Base-by-base conservation (phyloP, 1,140 invertebrate species). In the Aplysia californica region DNA sequence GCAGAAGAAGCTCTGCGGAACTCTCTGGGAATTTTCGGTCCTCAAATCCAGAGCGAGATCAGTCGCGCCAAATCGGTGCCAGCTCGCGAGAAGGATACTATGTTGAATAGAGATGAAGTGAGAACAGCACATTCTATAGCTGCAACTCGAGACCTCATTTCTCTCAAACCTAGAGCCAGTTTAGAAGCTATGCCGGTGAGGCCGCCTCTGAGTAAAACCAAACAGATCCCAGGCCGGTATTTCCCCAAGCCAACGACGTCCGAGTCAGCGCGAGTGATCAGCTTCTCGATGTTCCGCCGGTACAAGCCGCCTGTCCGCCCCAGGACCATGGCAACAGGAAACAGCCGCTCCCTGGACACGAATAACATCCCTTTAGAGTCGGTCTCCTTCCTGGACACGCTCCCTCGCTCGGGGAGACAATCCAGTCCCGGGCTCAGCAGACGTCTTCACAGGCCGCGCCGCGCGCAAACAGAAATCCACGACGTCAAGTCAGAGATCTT, bases 401-500 rank as follows among this genome's bases (percentile, higher is more conserved):
- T 64, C 39, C 59, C 59, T 61, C 58, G 56, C 31, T 56, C 70
- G 15, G 41, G 55, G 38, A 41, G 15, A 55, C 55, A 73, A 29
- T 23, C 58, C 23, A 44, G 70, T 56, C 55, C 58, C 36, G 56
- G 33, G 31, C 29, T 15, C 23, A 61, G 36, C 3, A 18, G 70
- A 2, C 70, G 15, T 50, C n/a, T 50, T 50, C 44, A n/a, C n/a
- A n/a, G n/a, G n/a, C n/a, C n/a, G n/a, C n/a, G n/a, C n/a, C n/a
- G n/a, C n/a, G n/a, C n/a, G n/a, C n/a, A n/a, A 15, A 39, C 38
- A 15, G 61, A 75, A 20, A 39, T 58, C 18, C 72, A 58, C 23
- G 72, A 75, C 26, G 23, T 75, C 23, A 36, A 38, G 21, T 76
- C 75, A 26, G 75, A 76, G 75, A 64, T 76, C 3, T 76, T 76